phyloP scores from a whole-genome alignment of 2,797 vertebrate species.

The Micrastur ruficollis region DNA sequence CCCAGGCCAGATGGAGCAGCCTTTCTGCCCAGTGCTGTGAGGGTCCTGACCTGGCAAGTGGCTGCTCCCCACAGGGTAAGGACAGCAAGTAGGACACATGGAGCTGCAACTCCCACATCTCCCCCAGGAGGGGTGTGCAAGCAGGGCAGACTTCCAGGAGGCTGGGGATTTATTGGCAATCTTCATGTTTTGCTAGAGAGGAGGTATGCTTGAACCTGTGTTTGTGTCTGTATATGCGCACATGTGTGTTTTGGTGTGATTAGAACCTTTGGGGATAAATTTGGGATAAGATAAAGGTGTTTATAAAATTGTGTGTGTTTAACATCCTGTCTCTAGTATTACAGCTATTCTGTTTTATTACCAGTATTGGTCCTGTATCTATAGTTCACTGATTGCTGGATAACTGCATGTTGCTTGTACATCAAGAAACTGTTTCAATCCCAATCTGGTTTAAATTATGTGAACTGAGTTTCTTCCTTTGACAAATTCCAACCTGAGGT shows the following conservation, averaged over 20 bases:
- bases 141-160: neutral
- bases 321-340: neutral
- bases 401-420: neutral
- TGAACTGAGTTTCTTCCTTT: neutral
- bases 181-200: rapidly evolving
- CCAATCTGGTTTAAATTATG: neutral
- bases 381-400: neutral
- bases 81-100: neutral
- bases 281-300: neutral
- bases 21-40: neutral
- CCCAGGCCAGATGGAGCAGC: neutral
- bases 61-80: rapidly evolving
- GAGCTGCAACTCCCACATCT: neutral
- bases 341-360: neutral
- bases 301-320: neutral
- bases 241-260: neutral
- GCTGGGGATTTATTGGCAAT: rapidly evolving
- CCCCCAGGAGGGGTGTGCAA: neutral
- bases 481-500: neutral
- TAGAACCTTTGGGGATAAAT: neutral
- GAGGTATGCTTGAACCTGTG: rapidly evolving
- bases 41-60: neutral
- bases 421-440: neutral
- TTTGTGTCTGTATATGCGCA: rapidly evolving
- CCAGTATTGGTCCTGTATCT: neutral